A percentile compares a stretch with the other conserved stretches of the same genome.
Conservation (phyloP, 2,888 invertebrate genomes). For the Teleogryllus oceanicus region DNA sequence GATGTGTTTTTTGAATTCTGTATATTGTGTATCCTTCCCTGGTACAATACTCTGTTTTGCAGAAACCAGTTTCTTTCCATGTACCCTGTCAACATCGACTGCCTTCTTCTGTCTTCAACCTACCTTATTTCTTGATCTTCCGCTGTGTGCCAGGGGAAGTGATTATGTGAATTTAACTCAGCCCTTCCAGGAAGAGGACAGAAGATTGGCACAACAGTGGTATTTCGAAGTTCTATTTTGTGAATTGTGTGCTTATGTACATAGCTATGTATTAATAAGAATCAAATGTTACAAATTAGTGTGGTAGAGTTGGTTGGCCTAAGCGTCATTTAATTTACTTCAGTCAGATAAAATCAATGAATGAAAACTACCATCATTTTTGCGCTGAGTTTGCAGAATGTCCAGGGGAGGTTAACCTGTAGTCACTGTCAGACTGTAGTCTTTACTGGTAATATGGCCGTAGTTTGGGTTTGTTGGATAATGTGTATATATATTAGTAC, state of each 20-base stretch:
- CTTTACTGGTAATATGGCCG: not conserved
- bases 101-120: not conserved
- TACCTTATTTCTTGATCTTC: too few relatives aligned
- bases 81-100: not conserved
- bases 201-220: not conserved
- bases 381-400: not conserved
- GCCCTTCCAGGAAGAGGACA: too few relatives aligned
- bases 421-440: not conserved
- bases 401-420: not conserved
- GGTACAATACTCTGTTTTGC: not conserved
- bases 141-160: too few relatives aligned
- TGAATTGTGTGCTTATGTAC: not conserved
- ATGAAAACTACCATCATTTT: not conserved
- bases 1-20: not conserved
- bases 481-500: not conserved
- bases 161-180: too few relatives aligned
- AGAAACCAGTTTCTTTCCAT: not conserved
- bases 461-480: conserved; percentile 1
- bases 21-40: not conserved
- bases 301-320: not conserved
- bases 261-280: not conserved
- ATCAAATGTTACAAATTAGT: not conserved
- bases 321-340: not conserved
- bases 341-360: not conserved
- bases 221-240: not conserved